phyloP scores from a whole-genome alignment of 2,888 invertebrate genomes.

The Barypeithes pellucidus region DNA sequence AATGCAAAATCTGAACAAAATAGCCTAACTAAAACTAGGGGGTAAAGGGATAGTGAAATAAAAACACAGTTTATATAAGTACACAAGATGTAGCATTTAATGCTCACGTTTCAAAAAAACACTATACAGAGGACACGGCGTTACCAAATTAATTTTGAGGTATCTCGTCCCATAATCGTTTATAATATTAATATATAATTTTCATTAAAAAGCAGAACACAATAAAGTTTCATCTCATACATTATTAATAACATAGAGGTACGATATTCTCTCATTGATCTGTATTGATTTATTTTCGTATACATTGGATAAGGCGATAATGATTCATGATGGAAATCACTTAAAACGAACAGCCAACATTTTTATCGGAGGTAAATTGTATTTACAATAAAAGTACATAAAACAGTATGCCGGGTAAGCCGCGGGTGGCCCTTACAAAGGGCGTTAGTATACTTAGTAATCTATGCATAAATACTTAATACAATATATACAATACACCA shows the following conservation, averaged over 20 bases:
- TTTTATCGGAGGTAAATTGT: conserved; percentile 69
- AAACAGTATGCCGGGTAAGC: conserved; percentile 53
- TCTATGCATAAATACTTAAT: conserved; percentile 62
- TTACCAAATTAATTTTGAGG: conserved; percentile 71
- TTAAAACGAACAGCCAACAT: conserved; percentile 72
- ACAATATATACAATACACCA: conserved; percentile 64
- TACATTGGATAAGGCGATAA: conserved; percentile 81
- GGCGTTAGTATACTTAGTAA: conserved; percentile 59
- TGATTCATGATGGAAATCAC: conserved; percentile 72
- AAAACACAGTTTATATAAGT: conserved; percentile 71
- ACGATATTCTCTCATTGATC: conserved; percentile 69
- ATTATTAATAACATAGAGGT: conserved; percentile 69
- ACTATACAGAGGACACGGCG: conserved; percentile 72
- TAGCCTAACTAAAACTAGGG: background rate
- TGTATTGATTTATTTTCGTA: conserved; percentile 74
- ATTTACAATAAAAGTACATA: conserved; percentile 62
- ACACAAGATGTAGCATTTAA: conserved; percentile 73
- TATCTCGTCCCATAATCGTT: conserved; percentile 71
- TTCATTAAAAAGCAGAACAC: conserved; percentile 72
- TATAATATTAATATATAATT: conserved; percentile 69
- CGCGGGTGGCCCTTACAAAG: conserved; percentile 44
- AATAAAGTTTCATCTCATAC: conserved; percentile 71
- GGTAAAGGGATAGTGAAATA: conserved; percentile 51
- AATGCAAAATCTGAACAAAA: too few species aligned
- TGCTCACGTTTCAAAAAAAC: conserved; percentile 73